Evolutionary conservation across 2,113 vertebrate genomes (phyloP), one percentile per base, ranked within the genome.

Genomic region (Mirza zaza): DNA sequence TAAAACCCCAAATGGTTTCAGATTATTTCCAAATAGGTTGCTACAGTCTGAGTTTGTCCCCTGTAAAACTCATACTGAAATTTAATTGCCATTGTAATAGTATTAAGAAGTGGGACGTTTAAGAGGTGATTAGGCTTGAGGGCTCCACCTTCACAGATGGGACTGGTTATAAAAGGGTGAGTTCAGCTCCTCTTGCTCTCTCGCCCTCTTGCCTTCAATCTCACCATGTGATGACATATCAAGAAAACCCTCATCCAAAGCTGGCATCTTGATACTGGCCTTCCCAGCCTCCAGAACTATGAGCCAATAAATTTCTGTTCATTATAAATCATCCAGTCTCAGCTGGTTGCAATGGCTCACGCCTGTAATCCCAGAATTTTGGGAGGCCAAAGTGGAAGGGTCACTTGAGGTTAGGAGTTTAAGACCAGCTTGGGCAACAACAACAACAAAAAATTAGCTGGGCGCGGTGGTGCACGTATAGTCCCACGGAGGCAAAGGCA

Each of bases 11-110:
- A 67, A 84, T 42, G 32, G 8, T 73, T 86, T 86, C 70, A 87
- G 55, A n/a, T 84, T 90, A 89, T 95, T 89, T 95, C 67, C 18
- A 84, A 97, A 89, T 29, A 96, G 4, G 42, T 20, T 73, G 42
- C 42, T 90, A 42, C 27, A n/a, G 34, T 52, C 34, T 75, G 9
- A 61, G 36, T 50, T 15, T 75, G 45, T 86, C 27, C 48, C 39
- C 68, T 85, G 27, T 36, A 67, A 77, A 39, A 77, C 20, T 55
- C 27, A 76, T 65, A 48, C 5, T 86, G 36, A 67, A 86, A 52
- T 84, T 52, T 63, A 71, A 91, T 18, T 75, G 48, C 39, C 57
- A 77, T 9, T 86, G 32, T 29, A 70, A 68, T 10, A 61, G 42
- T 70, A 79, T 42, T 75, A 42, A 55, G 81, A 85, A 4, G 8